Percentiles rank a stretch among this genome's conserved stretches.
These are phyloP conservation scores for Ylistrum balloti DNA, from an alignment of 1,140 invertebrate genomes.

Conservation along the genomic window DNA sequence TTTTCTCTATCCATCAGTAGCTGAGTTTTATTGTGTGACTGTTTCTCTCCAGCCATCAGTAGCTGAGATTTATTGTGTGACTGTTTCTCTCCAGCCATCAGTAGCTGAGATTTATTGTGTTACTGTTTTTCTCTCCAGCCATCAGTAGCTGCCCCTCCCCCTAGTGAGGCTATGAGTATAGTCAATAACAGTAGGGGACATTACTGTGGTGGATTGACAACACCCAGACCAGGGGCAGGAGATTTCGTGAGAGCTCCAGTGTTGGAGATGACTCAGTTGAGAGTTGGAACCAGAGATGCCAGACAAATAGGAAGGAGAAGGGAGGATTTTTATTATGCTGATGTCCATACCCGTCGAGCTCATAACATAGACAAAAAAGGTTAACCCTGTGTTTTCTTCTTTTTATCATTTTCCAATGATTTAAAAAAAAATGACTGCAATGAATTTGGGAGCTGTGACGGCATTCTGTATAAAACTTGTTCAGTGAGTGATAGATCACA, in stretches of 20 bases:
- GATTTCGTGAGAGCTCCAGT: slow-evolving; percentile 50
- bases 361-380: slow-evolving; percentile 71
- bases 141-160: slow-evolving; percentile 51
- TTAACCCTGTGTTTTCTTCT: too few relatives aligned
- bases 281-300: slow-evolving; percentile 67
- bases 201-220: slow-evolving; percentile 69
- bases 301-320: slow-evolving; percentile 26
- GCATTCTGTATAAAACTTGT: too few relatives aligned
- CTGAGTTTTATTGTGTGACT: too few relatives aligned
- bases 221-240: slow-evolving; percentile 66
- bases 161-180: slow-evolving; percentile 62
- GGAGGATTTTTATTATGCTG: slow-evolving; percentile 56
- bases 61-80: too few relatives aligned
- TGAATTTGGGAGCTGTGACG: too few relatives aligned
- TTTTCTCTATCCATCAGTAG: too few relatives aligned
- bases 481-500: too few relatives aligned
- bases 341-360: slow-evolving; percentile 67
- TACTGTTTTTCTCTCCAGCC: not conserved
- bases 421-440: too few relatives aligned
- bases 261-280: slow-evolving; percentile 64
- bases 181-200: slow-evolving; percentile 69
- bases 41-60: too few relatives aligned
- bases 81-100: too few relatives aligned
- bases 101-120: too few relatives aligned
- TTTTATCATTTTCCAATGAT: too few relatives aligned